These are phyloP conservation scores for Scylla paramamosain DNA, from an alignment of 1,140 invertebrate species.

Conservation along the genomic window DNA sequence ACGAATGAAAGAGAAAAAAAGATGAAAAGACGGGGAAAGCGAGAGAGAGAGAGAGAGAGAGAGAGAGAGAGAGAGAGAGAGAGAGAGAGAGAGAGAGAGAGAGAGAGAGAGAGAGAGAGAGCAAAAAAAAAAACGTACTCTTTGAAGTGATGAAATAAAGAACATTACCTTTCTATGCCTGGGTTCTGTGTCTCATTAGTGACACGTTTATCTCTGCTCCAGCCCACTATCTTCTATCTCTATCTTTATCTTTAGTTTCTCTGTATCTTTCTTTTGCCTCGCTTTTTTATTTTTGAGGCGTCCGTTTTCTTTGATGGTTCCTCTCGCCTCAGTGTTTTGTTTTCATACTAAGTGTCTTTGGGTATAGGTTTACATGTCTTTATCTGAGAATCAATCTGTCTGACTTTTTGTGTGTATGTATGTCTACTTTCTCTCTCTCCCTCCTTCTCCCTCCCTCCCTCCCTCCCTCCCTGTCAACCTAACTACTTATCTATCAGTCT, in stretches of 20 bases:
- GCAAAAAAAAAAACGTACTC: not conserved
- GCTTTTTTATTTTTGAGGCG: not conserved
- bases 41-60: not conserved
- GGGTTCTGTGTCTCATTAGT: not conserved
- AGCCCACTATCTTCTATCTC: not conserved
- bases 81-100: too few relatives aligned
- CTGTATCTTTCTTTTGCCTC: not conserved
- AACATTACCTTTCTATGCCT: not conserved
- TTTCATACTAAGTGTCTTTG: too few relatives aligned
- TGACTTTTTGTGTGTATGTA: too few relatives aligned
- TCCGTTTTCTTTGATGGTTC: too few relatives aligned
- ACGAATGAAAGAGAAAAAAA: not conserved
- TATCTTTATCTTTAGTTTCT: not conserved
- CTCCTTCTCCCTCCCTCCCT: not conserved
- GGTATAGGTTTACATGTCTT: too few relatives aligned
- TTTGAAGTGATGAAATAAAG: conserved; percentile 2
- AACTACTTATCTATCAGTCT: too few relatives aligned
- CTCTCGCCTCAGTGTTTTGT: too few relatives aligned
- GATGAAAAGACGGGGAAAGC: not conserved
- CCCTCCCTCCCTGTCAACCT: too few relatives aligned
- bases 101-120: not conserved
- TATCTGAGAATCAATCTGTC: too few relatives aligned
- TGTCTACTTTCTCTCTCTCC: not conserved
- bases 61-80: not conserved
- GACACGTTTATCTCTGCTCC: not conserved